Evolutionary conservation across 2,113 vertebrate species (phyloP).

Genomic region (Oostethus manadensis): DNA sequence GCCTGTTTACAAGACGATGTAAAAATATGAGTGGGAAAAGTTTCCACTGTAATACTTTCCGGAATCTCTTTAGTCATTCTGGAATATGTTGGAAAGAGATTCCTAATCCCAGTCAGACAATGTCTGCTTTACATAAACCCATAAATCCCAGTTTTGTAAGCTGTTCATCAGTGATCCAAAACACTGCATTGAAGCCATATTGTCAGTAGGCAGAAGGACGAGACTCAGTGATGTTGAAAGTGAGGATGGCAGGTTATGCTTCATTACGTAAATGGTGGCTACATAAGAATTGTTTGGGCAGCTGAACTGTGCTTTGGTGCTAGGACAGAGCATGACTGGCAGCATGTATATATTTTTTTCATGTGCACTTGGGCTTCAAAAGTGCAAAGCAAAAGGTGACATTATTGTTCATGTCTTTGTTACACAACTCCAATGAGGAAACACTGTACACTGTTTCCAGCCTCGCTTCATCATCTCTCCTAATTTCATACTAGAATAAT

Average conservation of each 20-base stretch:
- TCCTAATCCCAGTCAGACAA: no score
- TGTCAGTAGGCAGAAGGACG: neutral
- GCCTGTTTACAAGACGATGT: no score
- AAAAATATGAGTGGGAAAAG: no score
- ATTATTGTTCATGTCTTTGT: neutral
- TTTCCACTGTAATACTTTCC: no score
- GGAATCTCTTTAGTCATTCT: no score
- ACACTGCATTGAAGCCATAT: neutral
- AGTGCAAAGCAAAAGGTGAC: neutral
- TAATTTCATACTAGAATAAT: neutral
- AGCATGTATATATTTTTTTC: no score
- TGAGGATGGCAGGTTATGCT: slow-evolving; percentile 8
- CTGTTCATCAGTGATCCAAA: slow-evolving; percentile 26
- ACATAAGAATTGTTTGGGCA: slow-evolving; percentile 63
- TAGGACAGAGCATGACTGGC: slow-evolving; percentile 4
- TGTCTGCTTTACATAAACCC: no score
- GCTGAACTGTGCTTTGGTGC: slow-evolving; percentile 45
- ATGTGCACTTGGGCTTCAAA: no score
- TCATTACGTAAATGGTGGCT: slow-evolving; percentile 57
- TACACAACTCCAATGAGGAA: neutral
- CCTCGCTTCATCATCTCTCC: neutral
- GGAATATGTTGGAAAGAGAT: no score
- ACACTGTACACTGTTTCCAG: neutral
- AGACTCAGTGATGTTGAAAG: slow-evolving; percentile 6
- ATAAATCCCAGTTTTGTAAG: slow-evolving; percentile 7